A percentile compares a stretch with the other conserved stretches of the same genome.
These are phyloP conservation scores for Acanthosepion lycidas DNA, from an alignment of 2,888 invertebrate genomes.

Conservation along the genomic window DNA sequence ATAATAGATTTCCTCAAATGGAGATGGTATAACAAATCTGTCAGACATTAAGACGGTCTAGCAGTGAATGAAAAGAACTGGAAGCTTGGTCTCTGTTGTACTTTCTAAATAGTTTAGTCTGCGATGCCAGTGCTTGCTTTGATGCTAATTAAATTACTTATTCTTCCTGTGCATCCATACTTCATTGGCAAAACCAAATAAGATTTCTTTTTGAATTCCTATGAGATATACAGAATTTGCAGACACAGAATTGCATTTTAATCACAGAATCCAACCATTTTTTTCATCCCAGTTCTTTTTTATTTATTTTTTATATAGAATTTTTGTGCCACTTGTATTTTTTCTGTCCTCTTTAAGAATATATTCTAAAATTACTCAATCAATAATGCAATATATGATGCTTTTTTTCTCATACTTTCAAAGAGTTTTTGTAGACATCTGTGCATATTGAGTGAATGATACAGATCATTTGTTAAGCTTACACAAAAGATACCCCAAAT, in stretches of 20 bases:
- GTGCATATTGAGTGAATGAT: not conserved
- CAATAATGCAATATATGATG: not conserved
- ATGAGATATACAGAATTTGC: not conserved
- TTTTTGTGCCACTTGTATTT: not conserved
- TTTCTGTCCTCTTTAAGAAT: not conserved
- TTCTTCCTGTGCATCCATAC: not conserved
- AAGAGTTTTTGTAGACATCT: not conserved
- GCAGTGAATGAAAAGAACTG: not conserved
- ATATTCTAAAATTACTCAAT: not conserved
- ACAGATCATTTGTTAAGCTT: not conserved
- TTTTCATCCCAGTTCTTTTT: not conserved
- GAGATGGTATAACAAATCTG: not conserved
- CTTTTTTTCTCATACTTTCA: not conserved
- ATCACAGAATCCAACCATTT: not conserved
- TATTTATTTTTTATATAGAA: not conserved
- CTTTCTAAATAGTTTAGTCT: slow-evolving; percentile 21
- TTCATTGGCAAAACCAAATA: not conserved
- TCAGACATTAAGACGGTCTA: not conserved
- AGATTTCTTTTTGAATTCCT: slow-evolving; percentile 21
- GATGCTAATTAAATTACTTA: not conserved
- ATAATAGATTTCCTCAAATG: not conserved
- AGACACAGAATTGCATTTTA: slow-evolving; percentile 21
- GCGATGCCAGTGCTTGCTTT: not conserved
- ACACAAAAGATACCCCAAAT: not conserved
- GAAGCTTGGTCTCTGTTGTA: not conserved